Evolutionary conservation across 2,888 invertebrate genomes (phyloP).

Genomic region (Trissonchulus sp.): DNA sequence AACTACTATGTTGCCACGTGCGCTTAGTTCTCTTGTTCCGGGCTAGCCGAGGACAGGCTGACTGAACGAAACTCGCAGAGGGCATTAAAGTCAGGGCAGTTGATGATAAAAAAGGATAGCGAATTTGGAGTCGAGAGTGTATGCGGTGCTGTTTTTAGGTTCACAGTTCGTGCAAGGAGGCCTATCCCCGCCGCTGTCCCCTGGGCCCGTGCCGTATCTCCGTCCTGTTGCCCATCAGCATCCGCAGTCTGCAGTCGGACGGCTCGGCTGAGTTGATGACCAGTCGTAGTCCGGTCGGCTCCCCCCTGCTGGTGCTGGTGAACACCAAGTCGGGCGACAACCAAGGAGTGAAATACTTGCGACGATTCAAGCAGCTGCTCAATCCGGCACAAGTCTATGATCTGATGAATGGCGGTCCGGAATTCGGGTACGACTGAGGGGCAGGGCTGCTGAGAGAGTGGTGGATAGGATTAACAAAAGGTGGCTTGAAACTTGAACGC

Average conservation of each 20-base stretch:
- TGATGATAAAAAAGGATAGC: too few relatives aligned
- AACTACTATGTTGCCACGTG: too few relatives aligned
- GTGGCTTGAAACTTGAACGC: background rate
- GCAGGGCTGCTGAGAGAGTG: background rate
- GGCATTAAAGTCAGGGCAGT: too few relatives aligned
- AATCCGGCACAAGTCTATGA: conserved; percentile 98
- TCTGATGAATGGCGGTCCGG: conserved; percentile 74
- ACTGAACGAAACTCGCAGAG: too few relatives aligned
- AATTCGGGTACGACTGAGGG: conserved; percentile 67
- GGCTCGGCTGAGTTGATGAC: background rate
- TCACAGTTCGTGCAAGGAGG: conserved; percentile 39
- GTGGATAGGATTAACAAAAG: background rate
- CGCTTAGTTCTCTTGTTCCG: conserved; percentile 22
- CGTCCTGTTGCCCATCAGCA: conserved; percentile 84
- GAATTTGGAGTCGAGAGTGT: too few relatives aligned
- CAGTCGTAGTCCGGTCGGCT: conserved; percentile 32
- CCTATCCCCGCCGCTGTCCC: conserved; percentile 70
- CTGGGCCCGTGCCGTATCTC: conserved; percentile 82
- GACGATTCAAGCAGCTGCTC: conserved; percentile 84
- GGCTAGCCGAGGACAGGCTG: too few relatives aligned
- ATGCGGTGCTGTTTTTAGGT: too few relatives aligned
- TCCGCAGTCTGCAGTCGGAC: conserved; percentile 51
- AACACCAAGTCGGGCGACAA: conserved; percentile 97
- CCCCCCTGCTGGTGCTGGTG: conserved; percentile 86
- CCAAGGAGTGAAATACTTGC: conserved; percentile 89